phyloP scores from a whole-genome alignment of 2,797 vertebrate genomes.

The Cossypha dichroa region DNA sequence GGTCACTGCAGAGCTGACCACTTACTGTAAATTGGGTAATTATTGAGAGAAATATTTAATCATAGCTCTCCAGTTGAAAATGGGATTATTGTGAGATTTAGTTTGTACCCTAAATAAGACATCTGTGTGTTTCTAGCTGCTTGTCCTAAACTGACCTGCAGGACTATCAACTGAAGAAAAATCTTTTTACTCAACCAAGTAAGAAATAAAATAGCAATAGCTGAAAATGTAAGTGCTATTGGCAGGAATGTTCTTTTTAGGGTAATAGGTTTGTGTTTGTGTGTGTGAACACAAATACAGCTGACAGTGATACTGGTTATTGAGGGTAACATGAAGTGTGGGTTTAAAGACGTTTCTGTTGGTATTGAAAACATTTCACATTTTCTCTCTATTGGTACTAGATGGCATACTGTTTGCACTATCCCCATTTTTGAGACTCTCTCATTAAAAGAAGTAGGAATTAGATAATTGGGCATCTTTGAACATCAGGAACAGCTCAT shows the following conservation, averaged over 20 bases:
- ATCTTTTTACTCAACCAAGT: not conserved
- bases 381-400: not conserved
- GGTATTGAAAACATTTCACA: not conserved
- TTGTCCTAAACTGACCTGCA: not conserved
- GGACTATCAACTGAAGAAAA: not conserved
- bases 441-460: not conserved
- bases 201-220: not conserved
- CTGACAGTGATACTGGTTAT: not conserved
- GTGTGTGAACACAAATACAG: not conserved
- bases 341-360: not conserved
- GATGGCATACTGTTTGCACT: not conserved
- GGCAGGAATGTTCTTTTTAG: not conserved
- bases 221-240: not conserved
- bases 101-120: not conserved
- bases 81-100: not conserved
- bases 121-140: not conserved
- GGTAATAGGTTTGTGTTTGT: not conserved
- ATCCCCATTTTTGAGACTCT: not conserved
- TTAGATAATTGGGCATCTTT: not conserved
- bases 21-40: not conserved
- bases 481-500: not conserved
- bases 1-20: fast-evolving
- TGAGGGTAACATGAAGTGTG: not conserved
- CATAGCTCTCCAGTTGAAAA: not conserved
- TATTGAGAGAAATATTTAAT: not conserved